These are phyloP conservation scores for Drosophila pandora DNA, from an alignment of 1,140 invertebrate species.

Conservation along the genomic window DNA sequence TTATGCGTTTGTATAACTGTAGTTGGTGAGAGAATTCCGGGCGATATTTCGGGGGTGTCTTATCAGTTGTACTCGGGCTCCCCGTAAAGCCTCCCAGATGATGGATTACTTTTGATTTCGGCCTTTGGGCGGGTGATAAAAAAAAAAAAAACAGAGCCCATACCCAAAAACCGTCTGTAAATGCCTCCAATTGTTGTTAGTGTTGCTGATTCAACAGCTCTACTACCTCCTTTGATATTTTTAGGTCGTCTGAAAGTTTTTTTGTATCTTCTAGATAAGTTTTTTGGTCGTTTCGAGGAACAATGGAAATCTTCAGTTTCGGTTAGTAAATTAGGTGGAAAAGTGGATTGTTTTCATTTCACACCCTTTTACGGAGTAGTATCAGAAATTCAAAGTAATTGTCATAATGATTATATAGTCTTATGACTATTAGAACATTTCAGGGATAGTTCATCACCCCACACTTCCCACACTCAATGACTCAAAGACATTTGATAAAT, in stretches of 20 bases:
- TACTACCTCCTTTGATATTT: slow-evolving; percentile 57
- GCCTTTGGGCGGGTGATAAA: slow-evolving; percentile 71
- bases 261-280: slow-evolving; percentile 39
- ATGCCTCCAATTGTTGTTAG: slow-evolving; percentile 66
- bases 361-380: slow-evolving; percentile 3
- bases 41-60: slow-evolving; percentile 35
- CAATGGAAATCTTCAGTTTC: slow-evolving; percentile 22
- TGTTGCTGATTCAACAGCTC: slow-evolving; percentile 39
- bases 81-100: slow-evolving; percentile 74
- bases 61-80: slow-evolving; percentile 70
- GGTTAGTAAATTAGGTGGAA: neutral
- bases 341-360: slow-evolving; percentile 18
- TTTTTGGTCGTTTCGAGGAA: slow-evolving; percentile 2
- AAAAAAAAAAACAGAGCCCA: slow-evolving; percentile 50
- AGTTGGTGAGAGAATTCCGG: slow-evolving; percentile 18
- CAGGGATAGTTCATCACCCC: neutral
- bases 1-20: slow-evolving; percentile 68
- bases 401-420: neutral
- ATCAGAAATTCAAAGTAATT: neutral
- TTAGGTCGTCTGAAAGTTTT: slow-evolving; percentile 41
- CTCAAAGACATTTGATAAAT: slow-evolving; percentile 29
- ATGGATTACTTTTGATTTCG: slow-evolving; percentile 81
- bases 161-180: slow-evolving; percentile 47
- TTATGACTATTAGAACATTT: neutral
- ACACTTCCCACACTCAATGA: slow-evolving; percentile 20